Conservation (phyloP, 2,888 invertebrate genomes). For the Aleiodes testaceus region DNA sequence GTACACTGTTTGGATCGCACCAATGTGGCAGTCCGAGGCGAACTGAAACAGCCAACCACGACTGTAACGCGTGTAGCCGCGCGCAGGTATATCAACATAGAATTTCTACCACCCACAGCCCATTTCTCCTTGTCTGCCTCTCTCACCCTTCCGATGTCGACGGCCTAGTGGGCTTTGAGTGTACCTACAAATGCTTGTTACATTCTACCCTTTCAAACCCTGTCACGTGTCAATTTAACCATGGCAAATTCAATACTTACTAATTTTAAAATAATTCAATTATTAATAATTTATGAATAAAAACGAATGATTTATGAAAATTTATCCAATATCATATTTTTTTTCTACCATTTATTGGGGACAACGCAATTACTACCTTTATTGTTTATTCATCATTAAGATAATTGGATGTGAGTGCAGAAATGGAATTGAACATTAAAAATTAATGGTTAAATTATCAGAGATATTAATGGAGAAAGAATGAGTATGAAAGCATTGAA, state of each 20-base stretch:
- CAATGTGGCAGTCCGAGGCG: constrained; percentile 40
- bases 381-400: too few relatives aligned
- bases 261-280: background rate
- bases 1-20: constrained; percentile 25
- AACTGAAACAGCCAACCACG: constrained; percentile 38
- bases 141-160: constrained; percentile 9
- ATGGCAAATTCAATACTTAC: constrained; percentile 9
- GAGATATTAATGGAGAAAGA: too few relatives aligned
- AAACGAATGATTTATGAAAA: background rate
- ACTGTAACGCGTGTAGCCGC: constrained; percentile 45
- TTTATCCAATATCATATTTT: too few relatives aligned
- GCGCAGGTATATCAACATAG: constrained; percentile 41
- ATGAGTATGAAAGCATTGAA: too few relatives aligned
- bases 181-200: constrained; percentile 29
- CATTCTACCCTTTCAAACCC: constrained; percentile 23
- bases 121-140: constrained; percentile 7
- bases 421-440: too few relatives aligned
- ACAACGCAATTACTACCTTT: too few relatives aligned
- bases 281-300: background rate
- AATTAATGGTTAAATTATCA: too few relatives aligned
- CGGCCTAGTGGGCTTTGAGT: constrained; percentile 21
- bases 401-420: too few relatives aligned
- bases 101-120: constrained; percentile 24
- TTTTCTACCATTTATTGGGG: too few relatives aligned
- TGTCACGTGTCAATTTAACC: constrained; percentile 33